These are phyloP conservation scores for Salminus brasiliensis DNA, from an alignment of 2,113 vertebrate species.

Conservation along the genomic window DNA sequence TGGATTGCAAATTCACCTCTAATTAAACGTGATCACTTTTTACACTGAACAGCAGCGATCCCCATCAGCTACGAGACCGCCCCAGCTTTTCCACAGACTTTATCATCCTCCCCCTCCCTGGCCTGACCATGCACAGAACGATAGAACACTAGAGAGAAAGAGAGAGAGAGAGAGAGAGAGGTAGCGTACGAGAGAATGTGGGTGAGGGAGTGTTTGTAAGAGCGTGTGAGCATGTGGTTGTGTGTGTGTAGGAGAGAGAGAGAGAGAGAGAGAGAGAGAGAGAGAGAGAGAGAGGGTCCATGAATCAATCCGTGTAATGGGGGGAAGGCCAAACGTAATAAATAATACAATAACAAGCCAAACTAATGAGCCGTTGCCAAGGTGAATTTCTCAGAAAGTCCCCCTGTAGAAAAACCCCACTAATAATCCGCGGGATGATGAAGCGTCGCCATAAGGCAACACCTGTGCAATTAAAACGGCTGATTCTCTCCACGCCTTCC, in stretches of 20 bases:
- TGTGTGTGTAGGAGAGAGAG: slow-evolving; percentile 11
- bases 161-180: no score
- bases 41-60: slow-evolving; percentile 12
- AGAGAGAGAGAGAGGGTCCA: slow-evolving; percentile 58
- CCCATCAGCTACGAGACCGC: slow-evolving; percentile 25
- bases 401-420: slow-evolving; percentile 89
- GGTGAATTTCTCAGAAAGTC: slow-evolving; percentile 94
- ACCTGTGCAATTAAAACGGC: slow-evolving; percentile 99
- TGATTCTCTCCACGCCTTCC: slow-evolving; percentile 92
- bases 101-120: slow-evolving; percentile 26
- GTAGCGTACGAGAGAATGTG: no score
- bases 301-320: slow-evolving; percentile 99
- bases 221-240: slow-evolving; percentile 28
- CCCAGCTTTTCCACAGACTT: slow-evolving; percentile 36
- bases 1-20: slow-evolving; percentile 46
- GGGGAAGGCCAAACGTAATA: slow-evolving; percentile 92
- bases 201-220: no score
- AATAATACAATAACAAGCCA: slow-evolving; percentile 99
- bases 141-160: slow-evolving; percentile 38
- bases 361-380: slow-evolving; percentile 99
- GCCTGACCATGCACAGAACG: slow-evolving; percentile 35
- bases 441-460: slow-evolving; percentile 99
- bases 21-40: slow-evolving; percentile 40
- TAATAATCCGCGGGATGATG: slow-evolving; percentile 98
- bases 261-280: slow-evolving; percentile 18